Conservation (phyloP, 2,888 invertebrate species). For the Caenorhabditis doughertyi region DNA sequence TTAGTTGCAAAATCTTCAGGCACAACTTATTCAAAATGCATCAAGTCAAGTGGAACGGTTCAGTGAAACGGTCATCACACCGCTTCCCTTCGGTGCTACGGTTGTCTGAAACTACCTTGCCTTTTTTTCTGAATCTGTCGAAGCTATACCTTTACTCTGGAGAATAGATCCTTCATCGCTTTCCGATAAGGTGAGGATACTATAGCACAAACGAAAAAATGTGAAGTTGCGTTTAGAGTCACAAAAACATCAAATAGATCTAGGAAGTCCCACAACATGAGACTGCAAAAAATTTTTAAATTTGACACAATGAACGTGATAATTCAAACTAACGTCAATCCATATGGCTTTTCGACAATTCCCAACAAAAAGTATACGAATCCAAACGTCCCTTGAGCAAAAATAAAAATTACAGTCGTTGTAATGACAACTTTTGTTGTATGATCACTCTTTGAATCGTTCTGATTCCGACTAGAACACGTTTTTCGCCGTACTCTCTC, state of each 20-base stretch:
- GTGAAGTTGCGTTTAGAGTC: neutral
- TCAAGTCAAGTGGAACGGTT: no score
- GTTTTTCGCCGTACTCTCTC: no score
- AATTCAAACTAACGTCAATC: neutral
- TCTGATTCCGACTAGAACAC: no score
- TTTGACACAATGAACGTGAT: neutral
- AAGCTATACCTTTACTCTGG: no score
- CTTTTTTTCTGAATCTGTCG: no score
- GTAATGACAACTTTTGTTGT: slow-evolving; percentile 4
- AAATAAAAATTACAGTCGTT: slow-evolving; percentile 8
- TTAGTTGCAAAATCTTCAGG: no score
- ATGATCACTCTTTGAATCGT: neutral
- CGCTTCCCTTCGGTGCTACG: no score
- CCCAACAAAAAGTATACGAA: neutral
- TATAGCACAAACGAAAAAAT: neutral
- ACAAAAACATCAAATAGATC: neutral
- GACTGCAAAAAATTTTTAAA: neutral
- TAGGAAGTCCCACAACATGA: neutral
- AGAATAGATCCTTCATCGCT: neutral
- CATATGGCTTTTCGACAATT: neutral
- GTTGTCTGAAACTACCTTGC: no score
- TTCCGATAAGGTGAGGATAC: slow-evolving; percentile 7
- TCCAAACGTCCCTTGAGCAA: slow-evolving; percentile 1
- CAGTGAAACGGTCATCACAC: no score
- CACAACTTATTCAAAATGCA: no score